Percentiles rank a stretch among this genome's conserved stretches.
phyloP scores from a whole-genome alignment of 1,140 invertebrate species.

The Chelonus insularis region DNA sequence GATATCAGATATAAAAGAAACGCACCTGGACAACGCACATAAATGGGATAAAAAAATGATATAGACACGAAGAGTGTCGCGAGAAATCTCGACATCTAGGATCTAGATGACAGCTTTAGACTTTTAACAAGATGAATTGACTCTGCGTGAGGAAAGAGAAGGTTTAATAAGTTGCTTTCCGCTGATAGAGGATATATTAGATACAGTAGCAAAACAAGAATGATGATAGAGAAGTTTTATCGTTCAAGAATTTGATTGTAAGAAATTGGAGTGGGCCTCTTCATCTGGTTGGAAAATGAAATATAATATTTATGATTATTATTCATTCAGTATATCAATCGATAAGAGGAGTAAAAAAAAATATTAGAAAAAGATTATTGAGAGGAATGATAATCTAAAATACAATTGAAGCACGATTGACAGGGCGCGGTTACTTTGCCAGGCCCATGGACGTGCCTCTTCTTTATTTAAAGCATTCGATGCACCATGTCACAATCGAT shows the following conservation, averaged over 20 bases:
- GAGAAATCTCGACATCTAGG: constrained; percentile 16
- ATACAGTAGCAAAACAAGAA: not conserved
- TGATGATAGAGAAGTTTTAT: not conserved
- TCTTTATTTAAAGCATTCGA: constrained; percentile 50
- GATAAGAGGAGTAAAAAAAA: not conserved
- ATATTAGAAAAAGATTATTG: constrained; percentile 7
- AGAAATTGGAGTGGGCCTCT: too few relatives aligned
- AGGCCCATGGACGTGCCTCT: constrained; percentile 36
- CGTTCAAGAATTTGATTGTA: too few relatives aligned
- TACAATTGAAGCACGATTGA: constrained; percentile 27
- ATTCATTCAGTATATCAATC: too few relatives aligned
- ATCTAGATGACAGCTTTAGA: not conserved
- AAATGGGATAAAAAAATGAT: constrained; percentile 5
- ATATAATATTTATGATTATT: too few relatives aligned
- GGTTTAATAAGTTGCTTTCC: not conserved
- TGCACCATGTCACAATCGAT: constrained; percentile 46
- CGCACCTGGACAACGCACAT: not conserved
- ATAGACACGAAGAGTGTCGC: constrained; percentile 8
- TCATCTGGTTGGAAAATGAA: too few relatives aligned
- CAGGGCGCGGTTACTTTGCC: constrained; percentile 23
- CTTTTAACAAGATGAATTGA: constrained; percentile 10
- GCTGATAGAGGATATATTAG: not conserved
- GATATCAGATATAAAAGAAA: constrained; percentile 1
- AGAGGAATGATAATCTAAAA: constrained; percentile 9
- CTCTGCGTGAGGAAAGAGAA: not conserved